Conservation (phyloP, 2,888 invertebrate genomes). For the Asteroscopus sphinx region DNA sequence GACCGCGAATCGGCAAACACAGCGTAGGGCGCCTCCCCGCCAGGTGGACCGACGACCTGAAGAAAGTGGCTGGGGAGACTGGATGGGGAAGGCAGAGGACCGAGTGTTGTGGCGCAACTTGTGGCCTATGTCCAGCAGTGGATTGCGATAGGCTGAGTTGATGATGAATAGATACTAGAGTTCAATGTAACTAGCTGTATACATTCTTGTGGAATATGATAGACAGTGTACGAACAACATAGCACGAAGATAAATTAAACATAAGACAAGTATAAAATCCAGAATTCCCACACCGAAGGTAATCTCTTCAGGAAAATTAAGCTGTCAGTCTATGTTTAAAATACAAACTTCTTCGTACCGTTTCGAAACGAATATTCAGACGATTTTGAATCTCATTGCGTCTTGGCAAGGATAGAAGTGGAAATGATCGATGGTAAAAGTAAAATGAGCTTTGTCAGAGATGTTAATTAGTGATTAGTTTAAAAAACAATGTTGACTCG, state of each 20-base stretch:
- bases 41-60: no score
- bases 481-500: conserved; percentile 34
- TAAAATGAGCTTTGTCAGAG: conserved; percentile 10
- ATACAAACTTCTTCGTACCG: neutral
- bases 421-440: neutral
- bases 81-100: no score
- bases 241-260: conserved; percentile 34
- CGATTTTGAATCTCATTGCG: conserved; percentile 6
- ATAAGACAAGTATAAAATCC: conserved; percentile 19
- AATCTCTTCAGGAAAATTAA: conserved; percentile 42
- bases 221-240: conserved; percentile 13
- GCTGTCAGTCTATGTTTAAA: conserved; percentile 29
- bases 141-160: neutral
- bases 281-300: conserved; percentile 24
- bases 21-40: no score
- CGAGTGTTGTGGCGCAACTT: no score
- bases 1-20: no score
- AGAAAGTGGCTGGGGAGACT: no score
- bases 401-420: neutral
- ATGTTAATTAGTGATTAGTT: conserved; percentile 50
- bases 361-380: conserved; percentile 1
- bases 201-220: neutral
- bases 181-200: neutral
- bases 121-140: no score
- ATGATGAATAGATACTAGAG: neutral